Base-by-base conservation (phyloP, 2,113 vertebrate species). In the Ageneiosus marmoratus region DNA sequence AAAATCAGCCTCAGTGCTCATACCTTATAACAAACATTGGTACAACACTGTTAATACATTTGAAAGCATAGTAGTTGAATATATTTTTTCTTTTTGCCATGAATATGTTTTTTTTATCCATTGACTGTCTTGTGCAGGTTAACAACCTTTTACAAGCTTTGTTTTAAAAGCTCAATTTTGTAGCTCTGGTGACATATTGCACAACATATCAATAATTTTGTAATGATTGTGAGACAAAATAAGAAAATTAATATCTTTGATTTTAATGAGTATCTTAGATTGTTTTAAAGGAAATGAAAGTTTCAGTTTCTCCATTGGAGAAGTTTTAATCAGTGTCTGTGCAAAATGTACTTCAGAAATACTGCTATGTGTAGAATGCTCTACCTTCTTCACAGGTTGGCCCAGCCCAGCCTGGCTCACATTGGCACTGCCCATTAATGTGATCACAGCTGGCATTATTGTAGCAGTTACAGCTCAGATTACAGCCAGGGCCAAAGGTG, bases 381-480 rank as follows among this genome's bases (percentile, higher is more conserved):
- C 90, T 91, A 99, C 97, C 95, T 91, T 96, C 90, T 85, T 93
- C 90, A 91, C 98, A 99, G 55, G 82, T 89, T 85, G 92, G 86
- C 34, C 97, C 98, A 0, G 24, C 95, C 97, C 97, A 99, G 1
- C 98, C 97, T 0, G 95, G 90, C 0, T 90, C 78, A 27, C 98
- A 99, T 83, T 48, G 89, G 84, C 98, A 99, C n/a, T 24, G 92
- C 32, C 97, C 97, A 0, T 87, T 95, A 86, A 93, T 55, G 0
- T 92, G 94, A 92, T 95, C 87, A 87, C 97, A 99, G 82, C 91
- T 89, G n/a, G 95, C 96, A 0, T 93, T 90, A 0, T 98, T 95
- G 84, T 83, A 91, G 77, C 97, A 99, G 74, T n/a, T 18, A 76
- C 97, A 99, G 67, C 83, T 89, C 88, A 90, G 95, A 92, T 94